phyloP scores from a whole-genome alignment of 1,140 invertebrate species.

The Orius insidiosus region DNA sequence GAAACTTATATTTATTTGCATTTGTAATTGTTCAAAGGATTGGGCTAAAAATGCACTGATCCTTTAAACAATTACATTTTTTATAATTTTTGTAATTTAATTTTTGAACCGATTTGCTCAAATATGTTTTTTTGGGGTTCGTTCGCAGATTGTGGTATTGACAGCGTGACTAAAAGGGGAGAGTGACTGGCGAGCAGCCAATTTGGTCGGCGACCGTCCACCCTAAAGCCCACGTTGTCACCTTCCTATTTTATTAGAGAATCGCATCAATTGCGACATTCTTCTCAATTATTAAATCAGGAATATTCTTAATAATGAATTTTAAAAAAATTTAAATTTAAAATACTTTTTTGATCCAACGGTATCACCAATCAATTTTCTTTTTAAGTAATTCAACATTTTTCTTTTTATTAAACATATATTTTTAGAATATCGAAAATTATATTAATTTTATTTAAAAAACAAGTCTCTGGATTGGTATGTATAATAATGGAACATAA shows the following conservation, averaged over 20 bases:
- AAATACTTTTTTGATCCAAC: neutral
- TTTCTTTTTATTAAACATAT: neutral
- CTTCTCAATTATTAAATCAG: neutral
- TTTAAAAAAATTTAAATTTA: neutral
- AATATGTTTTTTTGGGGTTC: constrained; percentile 22
- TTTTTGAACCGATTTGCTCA: constrained; percentile 14
- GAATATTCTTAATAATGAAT: constrained; percentile 1
- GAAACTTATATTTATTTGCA: neutral
- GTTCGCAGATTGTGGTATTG: constrained; percentile 21
- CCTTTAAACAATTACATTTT: neutral
- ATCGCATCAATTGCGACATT: constrained; percentile 8
- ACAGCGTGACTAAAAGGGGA: constrained; percentile 8
- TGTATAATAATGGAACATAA: too few species aligned
- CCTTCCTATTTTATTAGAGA: constrained; percentile 4
- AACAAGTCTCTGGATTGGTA: too few species aligned
- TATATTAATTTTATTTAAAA: too few species aligned
- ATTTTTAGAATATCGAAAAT: too few species aligned
- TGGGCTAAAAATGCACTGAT: neutral
- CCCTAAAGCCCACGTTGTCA: constrained; percentile 8
- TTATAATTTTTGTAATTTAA: neutral
- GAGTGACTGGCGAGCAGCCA: constrained; percentile 10
- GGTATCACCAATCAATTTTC: neutral
- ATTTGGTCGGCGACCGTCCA: constrained; percentile 4
- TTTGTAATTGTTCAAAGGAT: neutral
- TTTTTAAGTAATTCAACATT: neutral